Conservation (phyloP, 2,797 vertebrate species). For the Phalloptychus januarius region DNA sequence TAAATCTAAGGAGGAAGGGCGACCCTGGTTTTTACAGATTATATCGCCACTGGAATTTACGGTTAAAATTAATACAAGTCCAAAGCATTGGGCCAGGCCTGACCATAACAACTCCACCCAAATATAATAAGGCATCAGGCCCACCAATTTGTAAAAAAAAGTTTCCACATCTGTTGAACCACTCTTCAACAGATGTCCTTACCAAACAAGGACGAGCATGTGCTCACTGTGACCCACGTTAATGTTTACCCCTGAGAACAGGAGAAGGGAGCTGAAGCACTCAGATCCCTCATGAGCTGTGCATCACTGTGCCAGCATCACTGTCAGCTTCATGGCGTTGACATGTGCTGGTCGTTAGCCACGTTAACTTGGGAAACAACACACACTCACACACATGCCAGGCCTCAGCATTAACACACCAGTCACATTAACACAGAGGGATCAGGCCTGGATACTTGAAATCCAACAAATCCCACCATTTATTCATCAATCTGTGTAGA, state of each 20-base stretch:
- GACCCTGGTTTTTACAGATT: background rate
- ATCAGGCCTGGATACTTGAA: background rate
- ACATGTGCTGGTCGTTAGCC: background rate
- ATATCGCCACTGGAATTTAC: background rate
- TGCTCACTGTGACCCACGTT: conserved; percentile 2
- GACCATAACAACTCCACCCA: background rate
- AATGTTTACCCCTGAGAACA: background rate
- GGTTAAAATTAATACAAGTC: background rate
- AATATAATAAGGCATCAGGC: background rate
- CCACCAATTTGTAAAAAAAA: background rate
- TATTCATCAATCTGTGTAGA: background rate
- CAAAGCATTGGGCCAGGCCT: background rate
- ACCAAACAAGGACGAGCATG: background rate
- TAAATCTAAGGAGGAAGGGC: background rate
- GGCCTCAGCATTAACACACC: background rate
- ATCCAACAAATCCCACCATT: background rate
- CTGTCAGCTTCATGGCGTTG: background rate
- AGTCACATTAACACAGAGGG: background rate
- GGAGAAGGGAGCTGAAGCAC: background rate
- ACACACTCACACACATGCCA: background rate
- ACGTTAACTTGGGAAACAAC: background rate
- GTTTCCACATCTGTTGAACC: background rate
- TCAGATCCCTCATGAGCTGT: background rate
- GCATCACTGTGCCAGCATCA: background rate
- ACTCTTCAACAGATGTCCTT: background rate